Evolutionary conservation across 1,140 invertebrate genomes (phyloP).

Genomic region (Penaeus japonicus): DNA sequence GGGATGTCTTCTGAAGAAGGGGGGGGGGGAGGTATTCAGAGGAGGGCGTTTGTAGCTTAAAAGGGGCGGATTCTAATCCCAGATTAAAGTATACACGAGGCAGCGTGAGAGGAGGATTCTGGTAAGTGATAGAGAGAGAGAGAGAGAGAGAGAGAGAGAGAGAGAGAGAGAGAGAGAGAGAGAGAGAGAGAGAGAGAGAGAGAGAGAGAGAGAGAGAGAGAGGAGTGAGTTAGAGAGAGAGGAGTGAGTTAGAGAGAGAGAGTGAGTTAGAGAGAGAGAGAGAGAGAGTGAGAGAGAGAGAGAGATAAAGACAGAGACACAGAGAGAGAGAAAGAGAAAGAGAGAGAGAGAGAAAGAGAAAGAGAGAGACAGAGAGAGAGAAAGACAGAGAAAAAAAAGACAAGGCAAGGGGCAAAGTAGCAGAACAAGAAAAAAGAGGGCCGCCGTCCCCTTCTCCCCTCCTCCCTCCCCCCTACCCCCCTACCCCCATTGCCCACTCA

Average conservation of each 20-base stretch:
- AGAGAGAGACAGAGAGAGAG: no score
- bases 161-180: background rate
- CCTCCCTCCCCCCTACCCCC: no score
- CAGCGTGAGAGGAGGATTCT: background rate
- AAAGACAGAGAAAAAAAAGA: no score
- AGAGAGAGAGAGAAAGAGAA: background rate
- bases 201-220: background rate
- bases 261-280: background rate
- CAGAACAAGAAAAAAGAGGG: no score
- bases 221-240: background rate
- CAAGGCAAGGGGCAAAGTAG: no score
- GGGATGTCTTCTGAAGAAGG: no score
- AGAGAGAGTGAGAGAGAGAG: background rate
- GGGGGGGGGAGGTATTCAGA: no score
- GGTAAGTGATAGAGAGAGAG: background rate
- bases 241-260: slow-evolving; percentile 13
- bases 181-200: background rate
- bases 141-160: background rate
- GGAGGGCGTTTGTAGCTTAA: no score
- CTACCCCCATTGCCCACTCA: no score
- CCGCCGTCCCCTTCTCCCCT: no score
- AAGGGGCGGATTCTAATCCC: background rate
- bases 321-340: background rate
- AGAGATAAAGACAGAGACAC: background rate
- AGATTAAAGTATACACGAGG: background rate